These are phyloP conservation scores for Venustoraphidia nigricollis DNA, from an alignment of 2,888 invertebrate genomes.

Conservation along the genomic window DNA sequence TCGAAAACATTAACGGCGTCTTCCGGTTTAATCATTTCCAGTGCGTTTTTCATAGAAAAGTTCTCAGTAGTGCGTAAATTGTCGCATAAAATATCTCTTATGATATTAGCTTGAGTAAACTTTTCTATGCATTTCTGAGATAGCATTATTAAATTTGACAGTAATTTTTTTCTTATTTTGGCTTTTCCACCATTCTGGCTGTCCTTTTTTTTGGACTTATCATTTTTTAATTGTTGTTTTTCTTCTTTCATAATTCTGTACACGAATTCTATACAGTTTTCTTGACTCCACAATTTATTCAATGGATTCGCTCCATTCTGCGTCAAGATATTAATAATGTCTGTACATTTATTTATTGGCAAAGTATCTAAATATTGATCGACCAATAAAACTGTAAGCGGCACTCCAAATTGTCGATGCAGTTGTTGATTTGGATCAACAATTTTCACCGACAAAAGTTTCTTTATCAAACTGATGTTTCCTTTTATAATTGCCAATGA, in stretches of 20 bases:
- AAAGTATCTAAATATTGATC: conserved; percentile 18
- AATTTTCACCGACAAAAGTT: conserved; percentile 14
- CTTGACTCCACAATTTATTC: conserved; percentile 14
- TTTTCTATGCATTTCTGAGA: too few relatives aligned
- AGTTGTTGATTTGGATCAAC: conserved; percentile 19
- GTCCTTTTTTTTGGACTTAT: conserved; percentile 1
- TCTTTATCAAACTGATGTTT: conserved; percentile 18
- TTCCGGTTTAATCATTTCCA: too few relatives aligned
- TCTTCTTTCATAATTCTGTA: conserved; percentile 10
- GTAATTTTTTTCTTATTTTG: conserved; percentile 2
- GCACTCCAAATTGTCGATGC: conserved; percentile 21
- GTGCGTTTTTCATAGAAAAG: too few relatives aligned
- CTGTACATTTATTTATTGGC: conserved; percentile 13
- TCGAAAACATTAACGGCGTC: too few relatives aligned
- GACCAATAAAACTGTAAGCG: conserved; percentile 20
- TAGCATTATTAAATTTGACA: background rate
- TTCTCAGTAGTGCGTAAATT: background rate
- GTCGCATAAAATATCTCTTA: background rate
- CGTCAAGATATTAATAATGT: conserved; percentile 16
- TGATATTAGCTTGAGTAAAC: background rate
- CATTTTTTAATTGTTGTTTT: conserved; percentile 2
- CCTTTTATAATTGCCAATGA: conserved; percentile 23
- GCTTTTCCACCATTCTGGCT: conserved; percentile 4
- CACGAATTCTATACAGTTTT: conserved; percentile 20
- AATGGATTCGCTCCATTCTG: conserved; percentile 20